Evolutionary conservation across 2,888 invertebrate species (phyloP).

Genomic region (Diloba caeruleocephala): DNA sequence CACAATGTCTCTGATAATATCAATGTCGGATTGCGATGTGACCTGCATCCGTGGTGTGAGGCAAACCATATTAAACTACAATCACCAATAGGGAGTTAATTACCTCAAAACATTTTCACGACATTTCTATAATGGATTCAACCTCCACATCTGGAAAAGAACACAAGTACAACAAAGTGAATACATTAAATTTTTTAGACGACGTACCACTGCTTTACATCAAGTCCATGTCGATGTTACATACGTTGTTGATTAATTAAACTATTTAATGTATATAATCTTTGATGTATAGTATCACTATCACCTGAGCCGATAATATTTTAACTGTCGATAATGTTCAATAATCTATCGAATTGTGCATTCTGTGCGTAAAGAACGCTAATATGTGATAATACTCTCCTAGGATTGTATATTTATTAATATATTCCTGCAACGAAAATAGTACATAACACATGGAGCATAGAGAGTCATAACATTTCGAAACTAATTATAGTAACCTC

Average conservation of each 20-base stretch:
- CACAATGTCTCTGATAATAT: slow-evolving; percentile 43
- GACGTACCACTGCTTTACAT: slow-evolving; percentile 87
- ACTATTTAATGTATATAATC: slow-evolving; percentile 31
- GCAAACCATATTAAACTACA: slow-evolving; percentile 84
- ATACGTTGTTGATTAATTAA: slow-evolving; percentile 35
- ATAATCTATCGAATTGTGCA: slow-evolving; percentile 17
- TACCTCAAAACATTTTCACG: slow-evolving; percentile 89
- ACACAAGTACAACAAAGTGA: slow-evolving; percentile 89
- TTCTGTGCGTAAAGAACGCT: slow-evolving; percentile 19
- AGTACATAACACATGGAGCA: slow-evolving; percentile 10
- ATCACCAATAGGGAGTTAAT: slow-evolving; percentile 88
- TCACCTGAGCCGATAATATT: slow-evolving; percentile 19
- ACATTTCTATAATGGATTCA: slow-evolving; percentile 88
- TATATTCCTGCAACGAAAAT: slow-evolving; percentile 46
- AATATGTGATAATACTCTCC: slow-evolving; percentile 26
- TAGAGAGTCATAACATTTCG: slow-evolving; percentile 8
- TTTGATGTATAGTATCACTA: slow-evolving; percentile 48
- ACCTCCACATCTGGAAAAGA: slow-evolving; percentile 89
- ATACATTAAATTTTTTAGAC: slow-evolving; percentile 77
- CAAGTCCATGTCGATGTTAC: slow-evolving; percentile 79
- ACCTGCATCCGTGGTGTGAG: slow-evolving; percentile 69
- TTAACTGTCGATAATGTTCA: slow-evolving; percentile 16
- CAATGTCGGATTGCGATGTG: slow-evolving; percentile 51
- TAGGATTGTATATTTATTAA: too few species aligned
- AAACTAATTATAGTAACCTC: slow-evolving; percentile 19